A percentile compares a stretch with the other conserved stretches of the same genome.
These are phyloP conservation scores for Noctua pronuba DNA, from an alignment of 2,888 invertebrate species.

Conservation along the genomic window DNA sequence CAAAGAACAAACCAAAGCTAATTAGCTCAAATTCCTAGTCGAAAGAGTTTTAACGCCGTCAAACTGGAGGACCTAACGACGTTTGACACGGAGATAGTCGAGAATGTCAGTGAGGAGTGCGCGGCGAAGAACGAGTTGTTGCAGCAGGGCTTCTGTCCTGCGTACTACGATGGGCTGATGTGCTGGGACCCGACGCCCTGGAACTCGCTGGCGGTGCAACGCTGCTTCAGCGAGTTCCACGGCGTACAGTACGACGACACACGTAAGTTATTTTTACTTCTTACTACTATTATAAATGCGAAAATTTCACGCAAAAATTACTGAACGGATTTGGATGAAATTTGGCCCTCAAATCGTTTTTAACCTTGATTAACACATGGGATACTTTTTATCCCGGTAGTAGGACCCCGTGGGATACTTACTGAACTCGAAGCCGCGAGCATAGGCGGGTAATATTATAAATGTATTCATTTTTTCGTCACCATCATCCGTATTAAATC, in stretches of 20 bases:
- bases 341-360: background rate
- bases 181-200: conserved; percentile 96
- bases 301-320: background rate
- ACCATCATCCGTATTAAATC: background rate
- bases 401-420: background rate
- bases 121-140: conserved; percentile 77
- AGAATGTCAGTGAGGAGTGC: conserved; percentile 85
- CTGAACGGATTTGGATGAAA: background rate
- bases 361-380: background rate
- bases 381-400: background rate
- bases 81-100: conserved; percentile 81
- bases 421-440: background rate
- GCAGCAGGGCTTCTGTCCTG: conserved; percentile 89
- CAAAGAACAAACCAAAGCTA: conserved; percentile 78
- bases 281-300: background rate
- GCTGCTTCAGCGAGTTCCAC: conserved; percentile 94
- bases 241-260: conserved; percentile 95
- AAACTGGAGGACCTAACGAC: conserved; percentile 89
- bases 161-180: conserved; percentile 93
- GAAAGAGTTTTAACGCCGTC: conserved; percentile 71
- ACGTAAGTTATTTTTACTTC: conserved; percentile 92
- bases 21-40: conserved; percentile 73
- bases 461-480: background rate
- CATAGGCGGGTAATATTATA: background rate
- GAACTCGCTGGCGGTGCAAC: conserved; percentile 92